Base-by-base conservation (phyloP, 2,888 invertebrate species). In the Panzeria rudis region DNA sequence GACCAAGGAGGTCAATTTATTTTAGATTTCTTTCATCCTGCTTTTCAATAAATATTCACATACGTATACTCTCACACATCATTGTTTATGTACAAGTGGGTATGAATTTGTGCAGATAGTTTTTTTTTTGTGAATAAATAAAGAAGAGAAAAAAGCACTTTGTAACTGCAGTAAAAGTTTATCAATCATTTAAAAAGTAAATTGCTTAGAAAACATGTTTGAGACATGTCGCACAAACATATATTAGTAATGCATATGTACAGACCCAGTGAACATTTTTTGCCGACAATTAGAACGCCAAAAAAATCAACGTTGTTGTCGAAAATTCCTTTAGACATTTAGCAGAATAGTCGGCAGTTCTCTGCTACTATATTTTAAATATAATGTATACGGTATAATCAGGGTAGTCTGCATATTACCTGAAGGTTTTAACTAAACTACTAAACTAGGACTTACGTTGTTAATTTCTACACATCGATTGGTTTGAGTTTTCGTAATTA, bases 111-210 rank as follows among this genome's bases (percentile, higher is more conserved):
- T 71, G 35, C 54, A 71, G 44, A 69, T 56, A 69, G 47, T 29
- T 44, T 50, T 38, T 59, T n/a, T 38, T 47, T 59, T 64, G 44
- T 47, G 17, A 38, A 59, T 15, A 66, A 59, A 29, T 50, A 23
- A 25, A 47, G 6, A 41, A 29, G 54, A 25, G 15, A 47, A 56
- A 82, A 69, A 64, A 75, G 71, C 25, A 64, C 69, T 44, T 54
- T 83, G 73, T 78, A 73, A 80, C 84, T 83, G 81, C 84, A 83
- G 77, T 71, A 86, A 89, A 90, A 90, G 88, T 90, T 90, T 90
- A 91, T 91, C 91, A 90, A 90, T 90, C 90, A 91, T 91, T 91
- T 91, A 90, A 90, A 87, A 87, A 90, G 88, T 90, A 90, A 90
- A 90, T 90, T 90, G 91, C 88, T 90, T 89, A 88, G 91, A 89